These are phyloP conservation scores for Phylloscopus whistleri DNA, from an alignment of 2,113 vertebrate species.

Conservation along the genomic window DNA sequence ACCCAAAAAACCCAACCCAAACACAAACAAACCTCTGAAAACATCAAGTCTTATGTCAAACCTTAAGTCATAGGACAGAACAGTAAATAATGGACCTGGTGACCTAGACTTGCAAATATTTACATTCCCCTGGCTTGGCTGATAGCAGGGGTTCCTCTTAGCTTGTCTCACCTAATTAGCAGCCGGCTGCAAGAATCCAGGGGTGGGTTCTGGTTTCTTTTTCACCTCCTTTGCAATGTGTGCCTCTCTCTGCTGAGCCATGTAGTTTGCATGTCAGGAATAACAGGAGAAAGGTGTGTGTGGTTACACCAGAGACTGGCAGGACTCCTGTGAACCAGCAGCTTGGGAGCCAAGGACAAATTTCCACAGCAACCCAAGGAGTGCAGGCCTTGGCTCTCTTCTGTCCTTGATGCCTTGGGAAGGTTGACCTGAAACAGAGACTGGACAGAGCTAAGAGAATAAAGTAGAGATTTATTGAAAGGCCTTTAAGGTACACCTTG, in stretches of 20 bases:
- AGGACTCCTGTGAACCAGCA: not conserved
- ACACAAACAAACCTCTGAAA: not conserved
- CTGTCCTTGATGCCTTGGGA: not conserved
- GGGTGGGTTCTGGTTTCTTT: conserved; percentile 29
- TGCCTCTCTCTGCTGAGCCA: not conserved
- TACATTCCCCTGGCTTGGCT: conserved; percentile 57
- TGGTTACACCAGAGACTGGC: not conserved
- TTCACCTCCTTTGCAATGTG: conserved; percentile 28
- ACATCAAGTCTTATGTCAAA: conserved; percentile 38
- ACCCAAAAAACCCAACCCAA: not conserved
- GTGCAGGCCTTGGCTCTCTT: not conserved
- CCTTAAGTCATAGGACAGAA: not conserved
- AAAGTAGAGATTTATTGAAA: not conserved
- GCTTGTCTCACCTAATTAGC: conserved; percentile 66
- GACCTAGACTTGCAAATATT: conserved; percentile 66
- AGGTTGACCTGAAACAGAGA: not conserved
- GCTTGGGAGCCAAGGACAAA: not conserved
- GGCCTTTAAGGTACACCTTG: not conserved
- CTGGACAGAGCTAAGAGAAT: not conserved
- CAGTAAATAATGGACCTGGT: conserved; percentile 62
- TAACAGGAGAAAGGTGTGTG: not conserved
- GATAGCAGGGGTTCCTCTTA: conserved; percentile 55
- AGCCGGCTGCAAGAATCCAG: conserved; percentile 22
- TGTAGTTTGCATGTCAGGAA: not conserved
- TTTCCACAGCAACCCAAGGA: not conserved